Evolutionary conservation across 2,113 vertebrate genomes (phyloP), one percentile per base, ranked within the genome.

Genomic region (Lates calcarifer): DNA sequence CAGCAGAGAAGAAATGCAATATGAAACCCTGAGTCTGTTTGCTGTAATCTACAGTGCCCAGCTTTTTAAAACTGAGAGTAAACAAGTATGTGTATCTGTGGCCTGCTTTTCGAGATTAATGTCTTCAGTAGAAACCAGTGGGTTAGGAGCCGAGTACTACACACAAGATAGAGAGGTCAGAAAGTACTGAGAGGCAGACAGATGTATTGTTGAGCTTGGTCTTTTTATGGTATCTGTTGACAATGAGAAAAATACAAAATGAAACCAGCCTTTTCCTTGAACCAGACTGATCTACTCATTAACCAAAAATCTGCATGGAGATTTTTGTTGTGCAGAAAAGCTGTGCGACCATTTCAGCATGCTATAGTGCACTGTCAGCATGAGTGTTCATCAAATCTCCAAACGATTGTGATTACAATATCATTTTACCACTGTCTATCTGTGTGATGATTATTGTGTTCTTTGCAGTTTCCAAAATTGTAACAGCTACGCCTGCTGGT

Each of bases 391-490:
- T 58, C 63, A 68, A 81, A 73, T 29, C 68, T 70, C 47, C 41
- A 28, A n/a, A 69, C 76, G 65, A 69, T 22, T 39, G 26, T 14
- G 26, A 74, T 71, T 74, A 79, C 24, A 81, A 65, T 53, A 75
- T 71, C 6, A 65, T 58, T 78, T 70, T 22, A 18, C 49, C 41
- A n/a, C 29, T 45, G 71, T 63, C 60, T 82, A 66, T 82, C 75
- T 66, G 20, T n/a, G 18, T 37, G 65, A 20, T 57, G 22, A 82
- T 78, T 56, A 60, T 47, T 37, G 26, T 41, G 47, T 58, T 53
- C 70, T 65, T 75, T 62, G 41, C 65, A 17, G 24, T 66, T 62
- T 70, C 24, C 20, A 26, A 35, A 64, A 33, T 68, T 55, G 77
- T 33, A 63, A 78, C 33, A 57, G 49, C 60, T 39, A 4, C 5